These are phyloP conservation scores for Betta splendens DNA, from an alignment of 2,797 vertebrate species.

Conservation along the genomic window DNA sequence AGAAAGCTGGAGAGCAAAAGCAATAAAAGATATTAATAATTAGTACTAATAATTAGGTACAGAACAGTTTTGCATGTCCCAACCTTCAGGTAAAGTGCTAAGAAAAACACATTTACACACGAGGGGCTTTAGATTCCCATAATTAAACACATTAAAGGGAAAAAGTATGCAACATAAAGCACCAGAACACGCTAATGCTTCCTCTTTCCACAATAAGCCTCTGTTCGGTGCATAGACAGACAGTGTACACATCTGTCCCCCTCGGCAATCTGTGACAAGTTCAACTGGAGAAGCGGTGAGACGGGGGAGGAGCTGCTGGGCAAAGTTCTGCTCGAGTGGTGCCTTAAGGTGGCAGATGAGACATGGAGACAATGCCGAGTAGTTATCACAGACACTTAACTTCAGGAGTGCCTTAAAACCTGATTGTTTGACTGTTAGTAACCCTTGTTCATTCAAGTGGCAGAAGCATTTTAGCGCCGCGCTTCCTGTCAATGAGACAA, in stretches of 20 bases:
- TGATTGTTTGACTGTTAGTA: conserved; percentile 27
- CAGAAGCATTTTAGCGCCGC: conserved; percentile 30
- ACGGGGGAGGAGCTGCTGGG: conserved; percentile 51
- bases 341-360: conserved; percentile 65
- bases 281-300: conserved; percentile 54
- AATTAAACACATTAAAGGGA: background rate
- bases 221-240: conserved; percentile 46
- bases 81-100: background rate
- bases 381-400: conserved; percentile 45
- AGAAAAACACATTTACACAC: background rate
- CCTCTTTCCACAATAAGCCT: conserved; percentile 21
- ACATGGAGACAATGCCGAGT: conserved; percentile 42
- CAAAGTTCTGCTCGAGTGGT: conserved; percentile 37
- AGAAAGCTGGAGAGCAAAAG: too few relatives aligned
- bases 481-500: conserved; percentile 24
- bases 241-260: conserved; percentile 65
- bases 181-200: conserved; percentile 23
- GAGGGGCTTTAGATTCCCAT: too few relatives aligned
- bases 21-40: too few relatives aligned
- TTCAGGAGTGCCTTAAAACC: conserved; percentile 39
- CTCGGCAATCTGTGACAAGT: conserved; percentile 62
- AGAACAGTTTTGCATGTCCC: too few relatives aligned
- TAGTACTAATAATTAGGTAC: too few relatives aligned
- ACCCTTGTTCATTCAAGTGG: conserved; percentile 35
- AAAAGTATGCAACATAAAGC: background rate